Evolutionary conservation across 2,113 vertebrate species (phyloP).

Genomic region (Sinocyclocheilus grahami): DNA sequence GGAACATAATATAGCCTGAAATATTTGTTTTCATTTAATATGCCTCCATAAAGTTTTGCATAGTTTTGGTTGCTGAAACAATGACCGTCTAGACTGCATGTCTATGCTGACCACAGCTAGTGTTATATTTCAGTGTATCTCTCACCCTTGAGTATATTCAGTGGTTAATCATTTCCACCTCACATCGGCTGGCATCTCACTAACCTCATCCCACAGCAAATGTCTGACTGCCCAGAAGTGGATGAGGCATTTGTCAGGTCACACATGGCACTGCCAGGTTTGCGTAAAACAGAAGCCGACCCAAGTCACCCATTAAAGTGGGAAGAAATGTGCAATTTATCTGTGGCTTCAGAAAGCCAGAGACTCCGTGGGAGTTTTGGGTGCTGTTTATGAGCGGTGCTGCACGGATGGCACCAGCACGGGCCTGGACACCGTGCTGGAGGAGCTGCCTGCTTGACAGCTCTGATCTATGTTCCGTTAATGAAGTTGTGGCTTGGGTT

Average conservation of each 20-base stretch:
- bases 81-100: not conserved
- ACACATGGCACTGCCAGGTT: conserved; percentile 18
- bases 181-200: conserved; percentile 33
- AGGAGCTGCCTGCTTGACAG: not conserved
- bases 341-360: not conserved
- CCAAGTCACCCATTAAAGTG: conserved; percentile 16
- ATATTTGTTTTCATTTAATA: not conserved
- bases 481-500: conserved; percentile 43
- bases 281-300: not conserved
- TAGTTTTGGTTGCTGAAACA: conserved; percentile 17
- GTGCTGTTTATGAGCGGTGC: not conserved
- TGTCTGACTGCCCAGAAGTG: conserved; percentile 36
- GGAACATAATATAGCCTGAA: not conserved
- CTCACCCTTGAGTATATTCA: conserved; percentile 26
- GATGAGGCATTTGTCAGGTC: conserved; percentile 9
- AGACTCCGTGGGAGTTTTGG: conserved; percentile 8
- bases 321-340: conserved; percentile 21
- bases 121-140: conserved; percentile 13
- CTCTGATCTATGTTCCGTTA: conserved; percentile 30
- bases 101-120: conserved; percentile 11
- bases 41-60: conserved; percentile 4
- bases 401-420: not conserved
- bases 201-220: conserved; percentile 40
- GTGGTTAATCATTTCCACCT: conserved; percentile 41
- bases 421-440: not conserved